Evolutionary conservation across 2,888 invertebrate species (phyloP).

Genomic region (Brenthis daphne): DNA sequence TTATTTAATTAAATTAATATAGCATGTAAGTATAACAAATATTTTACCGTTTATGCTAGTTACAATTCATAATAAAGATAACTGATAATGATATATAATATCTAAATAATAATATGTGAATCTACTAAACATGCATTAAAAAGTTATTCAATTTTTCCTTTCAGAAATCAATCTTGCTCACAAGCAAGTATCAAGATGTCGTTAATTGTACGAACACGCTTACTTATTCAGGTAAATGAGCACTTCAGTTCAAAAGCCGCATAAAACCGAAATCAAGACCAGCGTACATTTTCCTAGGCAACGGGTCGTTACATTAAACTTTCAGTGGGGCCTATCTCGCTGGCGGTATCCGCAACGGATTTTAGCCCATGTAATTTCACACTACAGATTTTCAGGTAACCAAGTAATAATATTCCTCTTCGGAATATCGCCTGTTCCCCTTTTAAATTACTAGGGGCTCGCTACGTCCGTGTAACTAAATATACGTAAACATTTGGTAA

Average conservation of each 20-base stretch:
- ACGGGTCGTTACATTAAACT: slow-evolving; percentile 68
- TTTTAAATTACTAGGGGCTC: slow-evolving; percentile 32
- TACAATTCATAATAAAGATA: too few relatives aligned
- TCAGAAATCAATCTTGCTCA: slow-evolving; percentile 25
- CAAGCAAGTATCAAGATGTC: slow-evolving; percentile 11
- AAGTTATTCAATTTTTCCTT: slow-evolving; percentile 17
- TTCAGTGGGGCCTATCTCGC: slow-evolving; percentile 58
- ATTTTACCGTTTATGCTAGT: too few relatives aligned
- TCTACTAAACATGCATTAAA: too few relatives aligned
- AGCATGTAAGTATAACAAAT: too few relatives aligned
- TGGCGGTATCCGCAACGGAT: slow-evolving; percentile 53
- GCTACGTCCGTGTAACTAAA: slow-evolving; percentile 23
- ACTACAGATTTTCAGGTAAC: slow-evolving; percentile 57
- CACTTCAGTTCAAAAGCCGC: slow-evolving; percentile 57
- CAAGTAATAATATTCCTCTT: slow-evolving; percentile 48
- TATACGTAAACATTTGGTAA: slow-evolving; percentile 21
- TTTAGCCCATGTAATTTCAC: slow-evolving; percentile 63
- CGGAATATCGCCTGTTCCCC: slow-evolving; percentile 24
- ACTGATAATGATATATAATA: too few relatives aligned
- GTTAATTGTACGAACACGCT: slow-evolving; percentile 43
- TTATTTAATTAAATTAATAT: too few relatives aligned
- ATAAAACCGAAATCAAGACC: slow-evolving; percentile 66
- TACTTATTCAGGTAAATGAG: slow-evolving; percentile 60
- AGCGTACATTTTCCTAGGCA: slow-evolving; percentile 59
- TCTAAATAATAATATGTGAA: background rate